A percentile compares a stretch with the other conserved stretches of the same genome.
These are phyloP conservation scores for Cygnus atratus DNA, from an alignment of 2,113 vertebrate species.

Conservation along the genomic window DNA sequence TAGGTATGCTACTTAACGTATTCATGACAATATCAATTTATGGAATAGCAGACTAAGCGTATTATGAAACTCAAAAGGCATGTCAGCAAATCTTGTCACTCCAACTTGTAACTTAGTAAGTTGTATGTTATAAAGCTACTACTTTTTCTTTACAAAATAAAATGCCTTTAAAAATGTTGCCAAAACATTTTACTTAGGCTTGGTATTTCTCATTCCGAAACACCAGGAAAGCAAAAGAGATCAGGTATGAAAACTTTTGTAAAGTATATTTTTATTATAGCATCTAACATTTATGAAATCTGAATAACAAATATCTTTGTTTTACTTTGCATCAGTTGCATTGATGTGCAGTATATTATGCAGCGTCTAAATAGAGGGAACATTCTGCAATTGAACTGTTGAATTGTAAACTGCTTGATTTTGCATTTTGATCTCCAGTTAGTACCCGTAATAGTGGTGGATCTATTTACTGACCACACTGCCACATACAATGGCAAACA, in stretches of 20 bases:
- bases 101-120: background rate
- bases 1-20: background rate
- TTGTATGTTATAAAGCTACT: background rate
- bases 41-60: background rate
- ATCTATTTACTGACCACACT: background rate
- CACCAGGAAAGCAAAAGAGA: background rate
- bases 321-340: background rate
- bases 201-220: background rate
- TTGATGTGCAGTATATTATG: background rate
- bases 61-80: background rate
- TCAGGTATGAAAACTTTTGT: background rate
- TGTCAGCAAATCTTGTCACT: background rate
- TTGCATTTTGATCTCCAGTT: background rate
- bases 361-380: background rate
- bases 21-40: background rate
- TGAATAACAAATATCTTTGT: background rate
- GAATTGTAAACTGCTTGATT: background rate
- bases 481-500: rapidly evolving
- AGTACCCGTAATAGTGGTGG: background rate
- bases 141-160: background rate
- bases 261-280: background rate
- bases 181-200: background rate
- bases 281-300: background rate
- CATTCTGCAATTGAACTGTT: background rate
- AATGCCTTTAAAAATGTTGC: background rate